Percentiles rank a stretch among this genome's conserved stretches.
Conservation (phyloP, 2,113 vertebrate species). For the Dolichallabes microphthalmus region DNA sequence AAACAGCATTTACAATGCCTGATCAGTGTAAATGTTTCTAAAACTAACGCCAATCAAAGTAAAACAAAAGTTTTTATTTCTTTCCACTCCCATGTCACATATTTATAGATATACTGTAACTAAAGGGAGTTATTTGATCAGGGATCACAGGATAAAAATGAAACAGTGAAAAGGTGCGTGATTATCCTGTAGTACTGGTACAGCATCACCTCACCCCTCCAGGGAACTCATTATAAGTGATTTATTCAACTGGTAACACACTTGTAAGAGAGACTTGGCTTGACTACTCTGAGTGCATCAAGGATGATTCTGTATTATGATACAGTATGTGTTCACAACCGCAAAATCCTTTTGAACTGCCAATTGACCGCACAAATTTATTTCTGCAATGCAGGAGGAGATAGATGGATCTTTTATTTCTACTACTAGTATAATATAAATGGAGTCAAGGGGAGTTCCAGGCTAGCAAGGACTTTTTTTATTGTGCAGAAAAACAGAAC, state of each 20-base stretch:
- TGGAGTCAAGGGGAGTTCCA: not conserved
- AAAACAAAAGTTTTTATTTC: not conserved
- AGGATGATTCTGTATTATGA: not conserved
- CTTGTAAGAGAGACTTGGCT: not conserved
- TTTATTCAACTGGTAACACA: conserved; percentile 39
- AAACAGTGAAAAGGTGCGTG: not conserved
- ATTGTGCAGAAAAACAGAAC: too few species aligned
- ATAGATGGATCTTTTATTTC: not conserved
- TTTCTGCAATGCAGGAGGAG: not conserved
- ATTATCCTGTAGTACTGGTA: not conserved
- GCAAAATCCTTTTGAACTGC: not conserved
- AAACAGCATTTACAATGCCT: not conserved
- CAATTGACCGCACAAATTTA: not conserved
- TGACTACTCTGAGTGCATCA: not conserved
- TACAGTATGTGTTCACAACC: not conserved
- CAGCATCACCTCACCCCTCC: conserved; percentile 53
- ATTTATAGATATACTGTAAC: not conserved
- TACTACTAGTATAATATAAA: not conserved
- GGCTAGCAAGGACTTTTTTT: too few species aligned
- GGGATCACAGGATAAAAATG: not conserved
- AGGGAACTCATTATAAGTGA: conserved; percentile 70
- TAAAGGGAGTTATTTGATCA: not conserved
- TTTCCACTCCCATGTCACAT: not conserved
- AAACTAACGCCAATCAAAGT: not conserved
- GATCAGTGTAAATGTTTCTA: not conserved